Percentiles rank a stretch among this genome's conserved stretches.
Conservation (phyloP, 2,888 invertebrate genomes). For the Volucella zonaria region DNA sequence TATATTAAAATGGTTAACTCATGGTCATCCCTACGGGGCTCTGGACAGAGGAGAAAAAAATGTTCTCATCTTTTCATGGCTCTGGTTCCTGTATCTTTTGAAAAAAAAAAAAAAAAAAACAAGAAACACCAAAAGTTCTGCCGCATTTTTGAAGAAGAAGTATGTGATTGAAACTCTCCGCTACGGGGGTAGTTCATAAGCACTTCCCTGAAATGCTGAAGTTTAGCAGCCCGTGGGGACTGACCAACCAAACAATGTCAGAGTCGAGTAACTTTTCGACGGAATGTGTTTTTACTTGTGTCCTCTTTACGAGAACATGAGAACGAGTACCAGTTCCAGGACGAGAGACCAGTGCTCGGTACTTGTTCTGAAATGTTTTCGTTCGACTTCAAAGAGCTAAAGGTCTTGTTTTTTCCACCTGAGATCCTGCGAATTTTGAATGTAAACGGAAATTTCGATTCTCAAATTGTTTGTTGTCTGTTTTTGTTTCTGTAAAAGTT, state of each 20-base stretch:
- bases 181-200: conserved; percentile 5
- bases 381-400: conserved; percentile 12
- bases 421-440: conserved; percentile 46
- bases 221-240: conserved; percentile 23
- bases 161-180: conserved; percentile 22
- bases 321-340: no score
- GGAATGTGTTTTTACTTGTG: conserved; percentile 49
- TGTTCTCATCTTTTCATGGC: no score
- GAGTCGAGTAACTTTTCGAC: conserved; percentile 38
- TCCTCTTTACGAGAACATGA: background rate
- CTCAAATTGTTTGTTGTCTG: background rate
- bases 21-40: conserved; percentile 16
- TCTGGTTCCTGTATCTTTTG: background rate
- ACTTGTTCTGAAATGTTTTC: background rate
- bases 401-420: background rate
- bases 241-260: conserved; percentile 14
- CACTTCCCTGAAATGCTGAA: no score
- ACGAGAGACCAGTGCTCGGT: background rate
- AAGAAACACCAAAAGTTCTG: conserved; percentile 6
- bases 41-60: background rate
- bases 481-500: background rate
- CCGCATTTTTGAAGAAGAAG: conserved; percentile 28
- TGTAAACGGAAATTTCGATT: conserved; percentile 30
- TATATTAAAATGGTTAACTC: background rate
- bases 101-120: conserved; percentile 1